These are phyloP conservation scores for Oscheius sp. DNA, from an alignment of 2,888 invertebrate species.

Conservation along the genomic window DNA sequence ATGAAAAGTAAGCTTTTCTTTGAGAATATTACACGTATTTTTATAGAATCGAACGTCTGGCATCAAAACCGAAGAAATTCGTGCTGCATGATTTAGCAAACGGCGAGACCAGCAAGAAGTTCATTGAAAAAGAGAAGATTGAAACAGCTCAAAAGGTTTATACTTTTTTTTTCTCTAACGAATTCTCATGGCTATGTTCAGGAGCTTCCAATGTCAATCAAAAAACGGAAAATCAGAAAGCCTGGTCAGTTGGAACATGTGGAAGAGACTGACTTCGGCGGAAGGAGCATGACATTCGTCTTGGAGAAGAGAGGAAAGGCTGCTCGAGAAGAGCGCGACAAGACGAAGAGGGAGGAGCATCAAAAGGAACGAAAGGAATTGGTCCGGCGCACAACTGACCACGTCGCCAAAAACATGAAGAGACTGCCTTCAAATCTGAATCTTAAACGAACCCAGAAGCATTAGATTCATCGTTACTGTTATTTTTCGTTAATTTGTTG, in stretches of 20 bases:
- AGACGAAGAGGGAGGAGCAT: constrained; percentile 51
- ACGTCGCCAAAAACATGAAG: constrained; percentile 52
- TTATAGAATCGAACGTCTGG: constrained; percentile 42
- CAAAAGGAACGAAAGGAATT: constrained; percentile 44
- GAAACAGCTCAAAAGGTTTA: constrained; percentile 21
- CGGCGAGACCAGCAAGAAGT: constrained; percentile 56
- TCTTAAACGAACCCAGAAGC: constrained; percentile 14
- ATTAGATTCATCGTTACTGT: neutral
- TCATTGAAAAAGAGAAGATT: constrained; percentile 44
- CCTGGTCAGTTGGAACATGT: constrained; percentile 37
- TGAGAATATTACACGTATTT: neutral
- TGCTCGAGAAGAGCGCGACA: constrained; percentile 46
- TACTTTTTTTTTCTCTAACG: neutral
- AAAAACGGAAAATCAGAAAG: constrained; percentile 37
- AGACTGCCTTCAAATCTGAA: constrained; percentile 57
- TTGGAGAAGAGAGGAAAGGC: constrained; percentile 48
- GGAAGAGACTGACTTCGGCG: constrained; percentile 63
- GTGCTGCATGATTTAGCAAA: constrained; percentile 50
- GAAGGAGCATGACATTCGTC: constrained; percentile 64
- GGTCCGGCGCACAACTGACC: constrained; percentile 44
- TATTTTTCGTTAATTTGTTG: neutral
- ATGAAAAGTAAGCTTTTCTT: constrained; percentile 6
- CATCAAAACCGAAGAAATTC: constrained; percentile 52
- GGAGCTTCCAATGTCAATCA: constrained; percentile 43
- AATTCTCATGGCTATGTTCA: neutral